Percentiles rank a stretch among this genome's conserved stretches.
Evolutionary conservation across 64 coral and sea anemone genomes (phyloP).

Genomic region (Orbicella faveolata): DNA sequence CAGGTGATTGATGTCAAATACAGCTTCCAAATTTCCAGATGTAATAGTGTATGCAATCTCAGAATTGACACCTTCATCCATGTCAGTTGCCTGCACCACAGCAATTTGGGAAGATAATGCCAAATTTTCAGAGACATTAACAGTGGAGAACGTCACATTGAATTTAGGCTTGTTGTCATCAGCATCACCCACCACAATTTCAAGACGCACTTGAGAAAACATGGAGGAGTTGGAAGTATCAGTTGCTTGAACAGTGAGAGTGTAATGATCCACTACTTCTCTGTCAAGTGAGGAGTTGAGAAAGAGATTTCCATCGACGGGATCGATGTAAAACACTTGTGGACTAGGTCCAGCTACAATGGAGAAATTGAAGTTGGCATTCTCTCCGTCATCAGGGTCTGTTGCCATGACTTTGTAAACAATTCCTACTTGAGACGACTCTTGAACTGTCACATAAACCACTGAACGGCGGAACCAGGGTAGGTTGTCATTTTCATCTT

Average conservation of each 20-base stretch:
- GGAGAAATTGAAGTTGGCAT: constrained; percentile 69
- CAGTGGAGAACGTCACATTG: constrained; percentile 6
- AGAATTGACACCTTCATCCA: constrained; percentile 71
- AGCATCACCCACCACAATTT: constrained; percentile 70
- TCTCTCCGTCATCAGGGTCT: constrained; percentile 71
- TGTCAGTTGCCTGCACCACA: constrained; percentile 66
- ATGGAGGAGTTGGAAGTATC: constrained; percentile 50
- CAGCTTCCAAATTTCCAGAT: constrained; percentile 74
- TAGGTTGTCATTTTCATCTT: constrained; percentile 80
- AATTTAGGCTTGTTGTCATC: constrained; percentile 91
- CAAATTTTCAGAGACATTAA: constrained; percentile 67
- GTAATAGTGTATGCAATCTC: constrained; percentile 74
- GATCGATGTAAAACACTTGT: constrained; percentile 45
- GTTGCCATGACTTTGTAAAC: constrained; percentile 74
- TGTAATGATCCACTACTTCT: constrained; percentile 71
- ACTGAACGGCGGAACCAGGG: constrained; percentile 64
- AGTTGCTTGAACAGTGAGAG: constrained; percentile 68
- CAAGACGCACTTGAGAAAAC: constrained; percentile 64
- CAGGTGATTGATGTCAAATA: constrained; percentile 79
- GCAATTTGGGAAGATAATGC: constrained; percentile 45
- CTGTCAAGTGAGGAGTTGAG: constrained; percentile 82
- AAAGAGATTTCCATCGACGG: constrained; percentile 67
- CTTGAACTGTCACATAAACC: constrained; percentile 69
- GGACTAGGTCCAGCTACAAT: constrained; percentile 53
- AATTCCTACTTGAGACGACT: constrained; percentile 51